Evolutionary conservation across 1,140 invertebrate genomes (phyloP).

Genomic region (Holotrichia oblita): DNA sequence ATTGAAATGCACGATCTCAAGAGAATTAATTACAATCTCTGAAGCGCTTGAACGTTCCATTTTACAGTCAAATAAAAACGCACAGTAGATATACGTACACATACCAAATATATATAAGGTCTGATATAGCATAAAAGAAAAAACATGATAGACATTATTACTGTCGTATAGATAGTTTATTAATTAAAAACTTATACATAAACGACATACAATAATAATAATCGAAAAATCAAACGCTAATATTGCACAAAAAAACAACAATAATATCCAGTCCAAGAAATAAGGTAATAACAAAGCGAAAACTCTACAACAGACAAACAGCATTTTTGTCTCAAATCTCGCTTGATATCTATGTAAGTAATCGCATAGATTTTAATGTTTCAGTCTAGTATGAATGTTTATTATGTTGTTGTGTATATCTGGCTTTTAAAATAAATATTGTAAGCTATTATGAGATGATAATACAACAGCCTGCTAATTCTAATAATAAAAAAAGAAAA

Average conservation of each 20-base stretch:
- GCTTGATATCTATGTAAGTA: slow-evolving; percentile 5
- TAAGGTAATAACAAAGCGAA: slow-evolving; percentile 24
- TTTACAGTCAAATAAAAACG: background rate
- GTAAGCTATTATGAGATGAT: slow-evolving; percentile 9
- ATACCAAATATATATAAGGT: background rate
- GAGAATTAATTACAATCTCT: too few relatives aligned
- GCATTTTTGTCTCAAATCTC: slow-evolving; percentile 9
- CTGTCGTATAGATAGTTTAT: slow-evolving; percentile 29
- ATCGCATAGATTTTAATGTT: background rate
- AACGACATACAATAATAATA: slow-evolving; percentile 27
- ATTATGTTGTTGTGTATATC: background rate
- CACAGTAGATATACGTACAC: background rate
- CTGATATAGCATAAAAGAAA: slow-evolving; percentile 14
- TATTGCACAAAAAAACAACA: slow-evolving; percentile 20
- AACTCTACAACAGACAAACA: slow-evolving; percentile 21
- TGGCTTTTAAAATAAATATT: slow-evolving; percentile 10
- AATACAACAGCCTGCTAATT: slow-evolving; percentile 28
- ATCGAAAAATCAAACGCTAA: slow-evolving; percentile 22
- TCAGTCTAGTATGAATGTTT: background rate
- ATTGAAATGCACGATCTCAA: too few relatives aligned
- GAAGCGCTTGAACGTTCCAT: too few relatives aligned
- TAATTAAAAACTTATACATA: slow-evolving; percentile 27
- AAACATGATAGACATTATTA: slow-evolving; percentile 29
- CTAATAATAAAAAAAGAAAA: background rate
- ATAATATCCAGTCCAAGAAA: slow-evolving; percentile 31